These are phyloP conservation scores for Silurus asotus DNA, from an alignment of 2,113 vertebrate species.

Conservation along the genomic window DNA sequence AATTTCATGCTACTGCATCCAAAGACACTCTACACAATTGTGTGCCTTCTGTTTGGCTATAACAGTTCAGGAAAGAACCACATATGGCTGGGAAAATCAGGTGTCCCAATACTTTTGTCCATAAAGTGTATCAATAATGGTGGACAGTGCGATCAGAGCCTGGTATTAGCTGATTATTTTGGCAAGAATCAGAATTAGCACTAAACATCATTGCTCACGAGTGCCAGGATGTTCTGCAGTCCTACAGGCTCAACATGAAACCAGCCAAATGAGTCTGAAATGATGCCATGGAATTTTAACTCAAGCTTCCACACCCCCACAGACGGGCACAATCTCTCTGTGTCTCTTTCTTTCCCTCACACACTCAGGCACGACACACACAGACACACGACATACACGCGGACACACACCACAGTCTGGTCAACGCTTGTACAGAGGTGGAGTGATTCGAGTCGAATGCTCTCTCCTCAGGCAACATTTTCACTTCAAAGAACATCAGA, in stretches of 20 bases:
- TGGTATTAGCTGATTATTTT: conserved; percentile 41
- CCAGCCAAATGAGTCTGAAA: conserved; percentile 36
- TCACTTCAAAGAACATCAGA: conserved; percentile 34
- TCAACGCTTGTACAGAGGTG: neutral
- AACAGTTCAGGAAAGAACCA: too few species aligned
- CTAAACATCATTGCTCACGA: neutral
- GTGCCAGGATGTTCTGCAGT: conserved; percentile 35
- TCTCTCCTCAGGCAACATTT: conserved; percentile 18
- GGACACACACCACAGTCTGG: neutral
- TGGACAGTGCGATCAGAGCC: neutral
- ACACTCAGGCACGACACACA: neutral
- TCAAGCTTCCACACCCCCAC: neutral
- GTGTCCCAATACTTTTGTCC: too few species aligned
- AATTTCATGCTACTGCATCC: too few species aligned
- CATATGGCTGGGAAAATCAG: too few species aligned
- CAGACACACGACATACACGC: neutral
- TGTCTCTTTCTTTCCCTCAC: neutral
- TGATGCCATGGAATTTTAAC: conserved; percentile 1
- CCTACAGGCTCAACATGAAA: conserved; percentile 9
- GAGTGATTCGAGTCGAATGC: neutral
- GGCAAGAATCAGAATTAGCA: conserved; percentile 12
- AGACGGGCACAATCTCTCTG: neutral
- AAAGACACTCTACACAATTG: too few species aligned
- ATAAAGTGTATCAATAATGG: conserved; percentile 40
- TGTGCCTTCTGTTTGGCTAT: too few species aligned